Evolutionary conservation across 2,888 invertebrate species (phyloP), one percentile per base, ranked within the genome.

Genomic region (Clepsis dumicolana): DNA sequence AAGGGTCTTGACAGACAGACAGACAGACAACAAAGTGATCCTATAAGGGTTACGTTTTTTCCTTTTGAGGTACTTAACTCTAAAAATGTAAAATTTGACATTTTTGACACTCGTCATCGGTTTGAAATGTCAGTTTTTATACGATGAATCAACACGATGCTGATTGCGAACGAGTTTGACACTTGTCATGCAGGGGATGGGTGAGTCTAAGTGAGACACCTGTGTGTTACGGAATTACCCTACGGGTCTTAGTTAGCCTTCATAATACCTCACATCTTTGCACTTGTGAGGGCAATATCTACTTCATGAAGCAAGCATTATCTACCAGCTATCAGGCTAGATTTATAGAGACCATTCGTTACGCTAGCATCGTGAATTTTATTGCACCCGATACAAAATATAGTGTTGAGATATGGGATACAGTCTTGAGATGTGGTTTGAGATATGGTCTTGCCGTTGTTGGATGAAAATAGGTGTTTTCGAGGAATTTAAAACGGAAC

Each of bases 261-360:
- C n/a, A 38, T n/a, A n/a, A n/a, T 5, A n/a, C n/a, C 38, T 32
- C 32, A 1, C n/a, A 38, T 0, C 38, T 38, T 38, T 38, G n/a
- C n/a, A n/a, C n/a, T 38, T 38, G n/a, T 38, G 3, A n/a, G 12
- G 32, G 16, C 32, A 54, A 18, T 16, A n/a, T 4, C 8, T n/a
- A 16, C 54, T 54, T 32, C 5, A 18, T 32, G n/a, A 25, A 24
- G 18, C 21, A 25, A 44, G 29, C 44, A 61, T 25, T 44, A 32
- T 12, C 21, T 65, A 41, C n/a, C 16, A 32, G 64, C 70, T 74
- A 75, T 75, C 73, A 71, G 41, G 71, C 35, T 41, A 75, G 79
- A 80, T 80, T 80, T 81, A 80, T 78, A 70, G 75, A 32, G n/a
- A 53, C 60, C 74, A 75, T 76, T 78, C 73, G 77, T 79, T 76